A percentile compares a stretch with the other conserved stretches of the same genome.
These are phyloP conservation scores for Agriopis aurantiaria DNA, from an alignment of 2,888 invertebrate species.

Conservation along the genomic window DNA sequence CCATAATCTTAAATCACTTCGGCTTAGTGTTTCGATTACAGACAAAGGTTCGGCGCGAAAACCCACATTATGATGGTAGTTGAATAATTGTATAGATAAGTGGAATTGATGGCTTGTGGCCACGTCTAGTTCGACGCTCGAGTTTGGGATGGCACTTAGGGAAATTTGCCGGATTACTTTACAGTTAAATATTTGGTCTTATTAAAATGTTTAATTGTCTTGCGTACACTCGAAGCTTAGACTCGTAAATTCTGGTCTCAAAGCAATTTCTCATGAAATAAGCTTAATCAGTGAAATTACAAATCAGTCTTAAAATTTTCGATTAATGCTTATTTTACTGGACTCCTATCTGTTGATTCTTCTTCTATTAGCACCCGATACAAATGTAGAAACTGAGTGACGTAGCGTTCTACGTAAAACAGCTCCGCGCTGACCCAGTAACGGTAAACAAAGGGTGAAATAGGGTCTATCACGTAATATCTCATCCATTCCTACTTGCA, in stretches of 20 bases:
- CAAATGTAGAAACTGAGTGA: too few species aligned
- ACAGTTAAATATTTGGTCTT: slow-evolving; percentile 22
- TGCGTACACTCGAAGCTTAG: slow-evolving; percentile 6
- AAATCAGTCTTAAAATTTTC: slow-evolving; percentile 3
- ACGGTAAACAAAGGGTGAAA: slow-evolving; percentile 25
- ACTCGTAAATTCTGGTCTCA: slow-evolving; percentile 14
- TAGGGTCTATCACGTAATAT: slow-evolving; percentile 14
- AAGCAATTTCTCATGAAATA: slow-evolving; percentile 13
- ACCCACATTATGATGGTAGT: slow-evolving; percentile 83
- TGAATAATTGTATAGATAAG: slow-evolving; percentile 85
- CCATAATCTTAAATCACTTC: slow-evolving; percentile 85
- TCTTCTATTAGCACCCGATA: too few species aligned
- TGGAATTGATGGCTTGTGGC: slow-evolving; percentile 73
- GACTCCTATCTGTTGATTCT: not conserved
- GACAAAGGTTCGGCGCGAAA: slow-evolving; percentile 81
- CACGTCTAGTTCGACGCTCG: slow-evolving; percentile 47
- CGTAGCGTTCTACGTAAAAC: not conserved
- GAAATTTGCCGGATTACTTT: slow-evolving; percentile 32
- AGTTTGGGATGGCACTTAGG: slow-evolving; percentile 30
- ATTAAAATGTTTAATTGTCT: slow-evolving; percentile 32
- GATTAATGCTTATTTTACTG: not conserved
- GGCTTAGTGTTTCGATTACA: slow-evolving; percentile 85
- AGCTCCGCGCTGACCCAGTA: not conserved
- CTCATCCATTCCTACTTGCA: slow-evolving; percentile 25
- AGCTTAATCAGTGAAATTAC: slow-evolving; percentile 1